Percentiles rank a stretch among this genome's conserved stretches.
These are phyloP conservation scores for Indicator maculatus DNA, from an alignment of 2,113 vertebrate species.

Conservation along the genomic window DNA sequence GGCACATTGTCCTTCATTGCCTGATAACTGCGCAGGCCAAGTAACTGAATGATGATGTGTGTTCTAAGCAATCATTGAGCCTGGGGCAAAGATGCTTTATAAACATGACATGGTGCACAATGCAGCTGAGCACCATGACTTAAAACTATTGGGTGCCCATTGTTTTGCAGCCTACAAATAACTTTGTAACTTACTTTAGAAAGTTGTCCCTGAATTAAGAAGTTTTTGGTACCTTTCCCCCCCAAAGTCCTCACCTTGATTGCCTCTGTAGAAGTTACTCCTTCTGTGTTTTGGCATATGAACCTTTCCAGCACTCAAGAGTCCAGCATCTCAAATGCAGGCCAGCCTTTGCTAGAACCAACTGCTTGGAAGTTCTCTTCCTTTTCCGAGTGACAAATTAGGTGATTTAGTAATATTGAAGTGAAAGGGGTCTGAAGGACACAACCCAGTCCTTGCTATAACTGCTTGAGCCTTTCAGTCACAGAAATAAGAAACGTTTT, in stretches of 20 bases:
- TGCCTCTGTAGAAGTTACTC: neutral
- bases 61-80: neutral
- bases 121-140: neutral
- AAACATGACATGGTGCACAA: neutral
- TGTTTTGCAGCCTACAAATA: neutral
- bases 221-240: neutral
- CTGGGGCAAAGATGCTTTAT: neutral
- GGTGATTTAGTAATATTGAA: neutral
- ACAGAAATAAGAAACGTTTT: neutral
- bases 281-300: neutral
- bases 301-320: neutral
- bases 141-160: neutral
- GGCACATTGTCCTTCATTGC: neutral
- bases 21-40: neutral
- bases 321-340: neutral
- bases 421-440: neutral
- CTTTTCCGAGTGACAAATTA: neutral
- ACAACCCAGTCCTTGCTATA: neutral
- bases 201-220: neutral
- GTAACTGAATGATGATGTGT: neutral
- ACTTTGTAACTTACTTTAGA: neutral
- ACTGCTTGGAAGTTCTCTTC: neutral
- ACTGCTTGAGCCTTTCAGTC: neutral
- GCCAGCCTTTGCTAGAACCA: neutral
- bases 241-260: neutral